phyloP scores from a whole-genome alignment of 2,797 vertebrate species.

The Protosalanx chinensis region DNA sequence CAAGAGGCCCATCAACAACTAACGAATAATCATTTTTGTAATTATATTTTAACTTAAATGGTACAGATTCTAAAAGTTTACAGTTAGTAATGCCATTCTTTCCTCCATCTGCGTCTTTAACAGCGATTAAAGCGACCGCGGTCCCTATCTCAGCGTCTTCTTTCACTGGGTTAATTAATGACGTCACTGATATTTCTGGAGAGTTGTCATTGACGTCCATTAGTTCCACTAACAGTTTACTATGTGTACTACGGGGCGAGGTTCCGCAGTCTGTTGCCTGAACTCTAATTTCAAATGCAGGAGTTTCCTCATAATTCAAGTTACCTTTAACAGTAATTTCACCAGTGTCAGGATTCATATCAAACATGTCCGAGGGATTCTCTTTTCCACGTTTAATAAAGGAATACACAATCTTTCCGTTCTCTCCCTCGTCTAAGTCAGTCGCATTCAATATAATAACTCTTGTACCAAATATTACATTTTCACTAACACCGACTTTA shows the following conservation, averaged over 20 bases:
- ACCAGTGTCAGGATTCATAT: slow-evolving; percentile 62
- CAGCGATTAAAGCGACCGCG: slow-evolving; percentile 73
- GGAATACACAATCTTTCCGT: slow-evolving; percentile 58
- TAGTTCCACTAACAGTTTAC: slow-evolving; percentile 68
- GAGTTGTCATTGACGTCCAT: slow-evolving; percentile 71
- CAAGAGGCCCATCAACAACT: slow-evolving; percentile 40
- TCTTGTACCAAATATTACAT: slow-evolving; percentile 30
- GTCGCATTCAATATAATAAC: slow-evolving; percentile 60
- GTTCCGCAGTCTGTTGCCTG: slow-evolving; percentile 61
- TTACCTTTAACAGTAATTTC: slow-evolving; percentile 68
- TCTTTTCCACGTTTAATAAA: slow-evolving; percentile 49
- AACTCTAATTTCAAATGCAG: slow-evolving; percentile 74
- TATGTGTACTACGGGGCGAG: slow-evolving; percentile 47
- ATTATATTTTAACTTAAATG: slow-evolving; percentile 46
- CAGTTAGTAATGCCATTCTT: slow-evolving; percentile 62
- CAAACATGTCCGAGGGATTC: slow-evolving; percentile 45
- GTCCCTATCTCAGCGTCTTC: slow-evolving; percentile 71
- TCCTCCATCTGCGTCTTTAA: slow-evolving; percentile 75
- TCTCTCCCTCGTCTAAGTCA: slow-evolving; percentile 64
- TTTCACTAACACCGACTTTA: slow-evolving; percentile 70
- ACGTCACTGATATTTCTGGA: slow-evolving; percentile 70
- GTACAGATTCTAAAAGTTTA: slow-evolving; percentile 24
- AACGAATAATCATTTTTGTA: slow-evolving; percentile 55
- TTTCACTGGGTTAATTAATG: slow-evolving; percentile 65
- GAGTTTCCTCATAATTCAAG: slow-evolving; percentile 74